Evolutionary conservation across 2,113 vertebrate genomes (phyloP).

Genomic region (Tachysurus vachellii): DNA sequence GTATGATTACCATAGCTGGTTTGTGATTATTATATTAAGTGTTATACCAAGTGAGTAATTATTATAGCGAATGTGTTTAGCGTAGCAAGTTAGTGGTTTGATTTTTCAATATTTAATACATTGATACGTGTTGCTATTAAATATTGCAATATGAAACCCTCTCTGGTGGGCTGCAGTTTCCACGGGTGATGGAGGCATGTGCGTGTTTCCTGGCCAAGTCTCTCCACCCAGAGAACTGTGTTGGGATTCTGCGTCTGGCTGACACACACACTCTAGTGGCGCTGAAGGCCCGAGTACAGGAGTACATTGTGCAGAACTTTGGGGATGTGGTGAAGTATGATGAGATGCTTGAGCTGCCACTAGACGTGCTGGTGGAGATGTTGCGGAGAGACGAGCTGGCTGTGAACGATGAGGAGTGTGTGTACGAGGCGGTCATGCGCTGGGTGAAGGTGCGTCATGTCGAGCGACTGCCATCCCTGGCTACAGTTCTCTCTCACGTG

Average conservation of each 20-base stretch:
- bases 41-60: neutral
- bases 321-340: conserved; percentile 80
- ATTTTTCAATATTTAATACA: too few species aligned
- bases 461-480: conserved; percentile 76
- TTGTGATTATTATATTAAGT: neutral
- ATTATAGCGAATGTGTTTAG: neutral
- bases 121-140: neutral
- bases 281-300: conserved; percentile 79
- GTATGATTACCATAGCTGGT: neutral
- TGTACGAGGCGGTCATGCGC: conserved; percentile 86
- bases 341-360: conserved; percentile 86
- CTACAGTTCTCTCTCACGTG: conserved; percentile 77
- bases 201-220: conserved; percentile 85
- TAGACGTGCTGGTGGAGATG: conserved; percentile 76
- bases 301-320: conserved; percentile 88
- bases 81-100: too few species aligned
- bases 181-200: conserved; percentile 90
- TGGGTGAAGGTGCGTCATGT: conserved; percentile 82
- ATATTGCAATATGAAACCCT: neutral
- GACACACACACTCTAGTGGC: conserved; percentile 81
- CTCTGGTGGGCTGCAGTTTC: conserved; percentile 74
- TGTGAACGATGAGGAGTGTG: conserved; percentile 85
- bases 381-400: conserved; percentile 86
- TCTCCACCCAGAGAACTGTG: conserved; percentile 87
- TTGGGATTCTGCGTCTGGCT: conserved; percentile 87